phyloP scores from a whole-genome alignment of 2,113 vertebrate genomes.

The Nycticorax nycticorax region DNA sequence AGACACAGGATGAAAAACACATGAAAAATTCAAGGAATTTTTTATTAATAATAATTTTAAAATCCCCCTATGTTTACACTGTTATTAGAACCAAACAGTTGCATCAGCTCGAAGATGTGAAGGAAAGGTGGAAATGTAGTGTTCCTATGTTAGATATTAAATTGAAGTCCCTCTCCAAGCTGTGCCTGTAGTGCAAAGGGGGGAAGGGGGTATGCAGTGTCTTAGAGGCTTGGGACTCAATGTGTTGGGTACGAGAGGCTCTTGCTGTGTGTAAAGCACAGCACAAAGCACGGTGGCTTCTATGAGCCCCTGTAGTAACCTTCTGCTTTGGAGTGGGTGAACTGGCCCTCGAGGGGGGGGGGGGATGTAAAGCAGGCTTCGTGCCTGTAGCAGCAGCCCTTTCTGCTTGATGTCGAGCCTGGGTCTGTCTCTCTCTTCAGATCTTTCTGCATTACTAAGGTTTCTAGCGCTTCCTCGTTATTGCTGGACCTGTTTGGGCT shows the following conservation, averaged over 20 bases:
- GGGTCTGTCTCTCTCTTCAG: not conserved
- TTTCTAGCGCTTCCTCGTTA: rapidly evolving
- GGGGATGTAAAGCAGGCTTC: not conserved
- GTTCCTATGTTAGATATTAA: not conserved
- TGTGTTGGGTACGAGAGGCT: rapidly evolving
- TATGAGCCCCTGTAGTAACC: not conserved
- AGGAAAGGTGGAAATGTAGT: not conserved
- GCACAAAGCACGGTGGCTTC: not conserved
- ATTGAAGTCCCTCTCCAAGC: not conserved
- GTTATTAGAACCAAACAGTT: not conserved
- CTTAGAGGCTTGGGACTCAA: not conserved
- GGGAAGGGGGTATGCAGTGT: not conserved
- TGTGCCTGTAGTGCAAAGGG: not conserved
- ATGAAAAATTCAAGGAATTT: slow-evolving; percentile 42
- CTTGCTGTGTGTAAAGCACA: not conserved
- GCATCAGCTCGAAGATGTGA: not conserved
- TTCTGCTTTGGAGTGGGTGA: not conserved
- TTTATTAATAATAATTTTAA: not conserved
- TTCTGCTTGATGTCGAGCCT: rapidly evolving
- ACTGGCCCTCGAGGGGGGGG: not conserved
- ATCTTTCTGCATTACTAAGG: not conserved
- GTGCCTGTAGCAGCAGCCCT: not conserved
- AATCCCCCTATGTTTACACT: not conserved
- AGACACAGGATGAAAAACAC: not conserved
- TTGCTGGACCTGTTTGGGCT: not conserved